These are phyloP conservation scores for Phoenoteleia sp. DNA, from an alignment of 2,888 invertebrate genomes.

Conservation along the genomic window DNA sequence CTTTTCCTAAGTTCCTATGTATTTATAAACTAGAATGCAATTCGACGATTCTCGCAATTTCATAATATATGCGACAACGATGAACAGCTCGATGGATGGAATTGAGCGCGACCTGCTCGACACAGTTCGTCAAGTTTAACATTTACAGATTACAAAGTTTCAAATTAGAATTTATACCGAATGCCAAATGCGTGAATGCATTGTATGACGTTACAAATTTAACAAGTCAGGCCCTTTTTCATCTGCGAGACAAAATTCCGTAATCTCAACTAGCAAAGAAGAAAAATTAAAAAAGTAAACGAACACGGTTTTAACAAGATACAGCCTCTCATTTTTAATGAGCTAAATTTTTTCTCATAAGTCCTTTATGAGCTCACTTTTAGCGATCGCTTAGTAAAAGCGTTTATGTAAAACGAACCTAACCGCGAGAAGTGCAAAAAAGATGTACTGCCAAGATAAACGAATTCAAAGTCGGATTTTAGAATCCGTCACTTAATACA, in stretches of 20 bases:
- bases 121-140: conserved; percentile 61
- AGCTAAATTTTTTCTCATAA: conserved; percentile 34
- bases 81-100: conserved; percentile 31
- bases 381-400: conserved; percentile 6
- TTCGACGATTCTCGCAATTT: conserved; percentile 29
- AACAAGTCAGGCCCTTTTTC: conserved; percentile 29
- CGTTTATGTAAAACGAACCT: conserved; percentile 6
- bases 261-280: conserved; percentile 7
- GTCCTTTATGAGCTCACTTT: conserved; percentile 27
- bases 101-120: conserved; percentile 34
- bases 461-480: background rate
- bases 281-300: conserved; percentile 8
- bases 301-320: conserved; percentile 28
- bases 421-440: conserved; percentile 16
- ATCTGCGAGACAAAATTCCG: conserved; percentile 15
- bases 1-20: background rate
- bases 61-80: conserved; percentile 35
- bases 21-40: background rate
- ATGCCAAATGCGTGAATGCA: conserved; percentile 35
- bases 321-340: conserved; percentile 20
- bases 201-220: conserved; percentile 29
- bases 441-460: background rate
- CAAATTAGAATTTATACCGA: conserved; percentile 52
- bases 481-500: background rate
- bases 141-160: conserved; percentile 61